phyloP scores from a whole-genome alignment of 1,140 invertebrate genomes.

The Ctenoplectra terminalis region DNA sequence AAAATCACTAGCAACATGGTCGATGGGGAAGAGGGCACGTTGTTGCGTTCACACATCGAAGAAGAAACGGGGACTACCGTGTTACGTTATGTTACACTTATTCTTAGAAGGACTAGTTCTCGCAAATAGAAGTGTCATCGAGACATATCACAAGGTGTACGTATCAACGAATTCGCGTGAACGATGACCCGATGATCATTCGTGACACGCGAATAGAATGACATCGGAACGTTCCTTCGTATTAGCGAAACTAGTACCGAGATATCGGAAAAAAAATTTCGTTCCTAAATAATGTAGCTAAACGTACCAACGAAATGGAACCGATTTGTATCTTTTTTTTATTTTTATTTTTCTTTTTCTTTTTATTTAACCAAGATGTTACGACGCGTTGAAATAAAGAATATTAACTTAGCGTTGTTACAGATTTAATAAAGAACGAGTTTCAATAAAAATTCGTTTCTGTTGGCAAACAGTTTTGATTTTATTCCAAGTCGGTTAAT shows the following conservation, averaged over 20 bases:
- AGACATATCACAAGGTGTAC: slow-evolving; percentile 7
- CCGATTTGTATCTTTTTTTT: neutral
- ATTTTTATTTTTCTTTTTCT: neutral
- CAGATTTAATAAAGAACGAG: neutral
- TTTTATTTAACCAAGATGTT: neutral
- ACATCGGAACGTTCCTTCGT: neutral
- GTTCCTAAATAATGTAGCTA: neutral
- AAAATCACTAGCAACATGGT: neutral
- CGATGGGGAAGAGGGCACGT: neutral
- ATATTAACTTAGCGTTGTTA: too few species aligned
- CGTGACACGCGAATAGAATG: neutral
- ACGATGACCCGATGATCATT: neutral
- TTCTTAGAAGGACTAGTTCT: slow-evolving; percentile 34
- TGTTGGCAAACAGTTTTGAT: neutral
- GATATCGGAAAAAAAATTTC: neutral
- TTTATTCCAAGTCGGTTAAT: neutral
- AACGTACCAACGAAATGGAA: neutral
- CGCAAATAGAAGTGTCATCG: slow-evolving; percentile 1
- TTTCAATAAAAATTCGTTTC: too few species aligned
- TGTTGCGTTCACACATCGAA: neutral
- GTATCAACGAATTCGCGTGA: neutral
- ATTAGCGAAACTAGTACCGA: neutral
- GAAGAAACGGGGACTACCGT: too few species aligned
- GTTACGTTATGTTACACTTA: slow-evolving; percentile 14
- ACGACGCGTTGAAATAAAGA: neutral